A percentile compares a stretch with the other conserved stretches of the same genome.
These are phyloP conservation scores for Trissoscelio sp. DNA, from an alignment of 2,888 invertebrate genomes.

Conservation along the genomic window DNA sequence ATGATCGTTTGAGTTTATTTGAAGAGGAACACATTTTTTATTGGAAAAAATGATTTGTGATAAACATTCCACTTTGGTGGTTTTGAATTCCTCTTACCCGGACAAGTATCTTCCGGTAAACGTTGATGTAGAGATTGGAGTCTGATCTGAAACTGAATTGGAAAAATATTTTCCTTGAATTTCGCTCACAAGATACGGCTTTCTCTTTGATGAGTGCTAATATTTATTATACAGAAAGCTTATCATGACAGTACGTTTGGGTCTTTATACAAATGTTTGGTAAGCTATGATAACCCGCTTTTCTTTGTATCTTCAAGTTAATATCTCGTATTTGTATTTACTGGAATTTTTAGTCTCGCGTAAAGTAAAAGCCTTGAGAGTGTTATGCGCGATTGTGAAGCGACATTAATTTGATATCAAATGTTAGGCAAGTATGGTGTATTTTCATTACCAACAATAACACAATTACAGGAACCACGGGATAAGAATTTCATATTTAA, in stretches of 20 bases:
- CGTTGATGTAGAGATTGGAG: conserved; percentile 9
- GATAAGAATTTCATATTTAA: conserved; percentile 16
- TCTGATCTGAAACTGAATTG: conserved; percentile 23
- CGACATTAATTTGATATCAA: conserved; percentile 8
- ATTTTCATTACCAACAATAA: conserved; percentile 7
- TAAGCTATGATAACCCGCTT: not conserved
- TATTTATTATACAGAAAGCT: conserved; percentile 21
- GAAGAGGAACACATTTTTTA: too few relatives aligned
- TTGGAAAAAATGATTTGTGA: too few relatives aligned
- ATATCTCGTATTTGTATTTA: not conserved
- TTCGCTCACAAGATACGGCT: not conserved
- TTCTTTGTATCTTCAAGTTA: conserved; percentile 1
- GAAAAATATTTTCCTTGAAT: conserved; percentile 30
- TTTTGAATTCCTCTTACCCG: too few relatives aligned
- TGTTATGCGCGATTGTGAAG: not conserved
- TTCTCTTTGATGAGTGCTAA: conserved; percentile 37
- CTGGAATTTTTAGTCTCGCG: not conserved
- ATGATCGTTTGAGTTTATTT: too few relatives aligned
- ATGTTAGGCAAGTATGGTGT: not conserved
- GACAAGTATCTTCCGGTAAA: conserved; percentile 5
- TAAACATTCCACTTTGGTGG: too few relatives aligned
- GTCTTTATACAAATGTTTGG: not conserved
- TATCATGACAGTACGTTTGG: not conserved
- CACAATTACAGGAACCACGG: not conserved
- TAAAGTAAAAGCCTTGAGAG: not conserved